Evolutionary conservation across 2,888 invertebrate genomes (phyloP), one percentile per base, ranked within the genome.

Genomic region (Rhabditophanes sp.): DNA sequence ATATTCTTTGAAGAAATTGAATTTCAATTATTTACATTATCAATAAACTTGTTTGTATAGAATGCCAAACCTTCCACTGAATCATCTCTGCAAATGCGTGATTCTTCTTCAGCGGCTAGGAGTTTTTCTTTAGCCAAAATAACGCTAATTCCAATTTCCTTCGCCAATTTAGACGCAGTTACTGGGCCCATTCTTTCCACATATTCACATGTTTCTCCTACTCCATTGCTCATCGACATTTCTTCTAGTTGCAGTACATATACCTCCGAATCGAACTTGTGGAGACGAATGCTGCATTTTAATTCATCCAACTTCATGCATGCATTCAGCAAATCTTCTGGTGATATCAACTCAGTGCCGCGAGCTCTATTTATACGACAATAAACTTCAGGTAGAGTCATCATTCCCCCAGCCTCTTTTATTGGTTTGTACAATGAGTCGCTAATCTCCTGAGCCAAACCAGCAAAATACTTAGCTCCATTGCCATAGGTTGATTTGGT

Each of bases 321-420:
- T 12, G 88, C 88, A 69, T 82, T 79, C 25, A 90, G 69, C 48
- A 93, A 73, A 73, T 99, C 96, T 68, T 93, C 93, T 0, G 93
- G 90, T 1, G 96, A 96, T 33, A 96, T 70, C 1, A 96, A 73
- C 70, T 93, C 87, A 48, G 93, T 72, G 3, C 93, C 93, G 64
- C 96, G 75, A 1, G 93, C 90, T 66, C 96, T 75, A 68, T 96
- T 96, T 2, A 93, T 79, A 51, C 93, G 75, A 68, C 93, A 93
- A 72, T 84, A 96, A 1, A 81, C 88, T 71, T 99, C 96, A 3
- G 88, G 80, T 35, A 96, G 69, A 0, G 84, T 79, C 83, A 93
- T 87, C 74, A 90, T 83, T 7, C 93, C 12, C 35, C 33, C 6
- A 26, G 11, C 27, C 27, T 9, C 9, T 26, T 9, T 11, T 14